These are phyloP conservation scores for Pristionchus entomophagus DNA, from an alignment of 2,888 invertebrate genomes.

Conservation along the genomic window DNA sequence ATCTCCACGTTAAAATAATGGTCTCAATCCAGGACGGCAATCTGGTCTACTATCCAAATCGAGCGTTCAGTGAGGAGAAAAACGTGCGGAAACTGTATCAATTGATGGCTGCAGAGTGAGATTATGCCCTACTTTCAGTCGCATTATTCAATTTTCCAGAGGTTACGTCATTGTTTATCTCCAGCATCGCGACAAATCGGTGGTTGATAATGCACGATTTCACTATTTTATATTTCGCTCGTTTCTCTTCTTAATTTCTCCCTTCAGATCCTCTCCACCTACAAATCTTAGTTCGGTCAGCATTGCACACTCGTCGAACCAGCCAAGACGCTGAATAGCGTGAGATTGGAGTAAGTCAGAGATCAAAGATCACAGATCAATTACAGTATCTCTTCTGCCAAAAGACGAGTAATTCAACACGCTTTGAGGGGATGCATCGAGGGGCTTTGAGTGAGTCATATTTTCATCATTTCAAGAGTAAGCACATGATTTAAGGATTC, in stretches of 20 bases:
- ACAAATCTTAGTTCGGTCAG: background rate
- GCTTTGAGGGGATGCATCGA: background rate
- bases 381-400: slow-evolving; percentile 2
- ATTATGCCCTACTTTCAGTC: background rate
- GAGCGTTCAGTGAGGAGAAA: background rate
- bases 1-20: background rate
- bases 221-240: too few relatives aligned
- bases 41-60: background rate
- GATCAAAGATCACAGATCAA: background rate
- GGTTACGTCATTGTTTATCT: background rate
- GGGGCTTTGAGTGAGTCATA: background rate
- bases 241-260: too few relatives aligned
- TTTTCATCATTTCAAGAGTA: background rate
- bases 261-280: background rate
- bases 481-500: background rate
- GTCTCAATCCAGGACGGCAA: background rate
- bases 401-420: background rate
- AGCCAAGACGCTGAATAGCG: background rate
- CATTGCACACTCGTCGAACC: background rate
- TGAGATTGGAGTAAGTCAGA: background rate
- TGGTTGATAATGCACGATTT: background rate
- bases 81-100: background rate
- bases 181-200: background rate
- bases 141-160: background rate
- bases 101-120: background rate